Percentiles rank a stretch among this genome's conserved stretches.
Conservation (phyloP, 2,888 invertebrate genomes). For the Drosophila tanythrix region DNA sequence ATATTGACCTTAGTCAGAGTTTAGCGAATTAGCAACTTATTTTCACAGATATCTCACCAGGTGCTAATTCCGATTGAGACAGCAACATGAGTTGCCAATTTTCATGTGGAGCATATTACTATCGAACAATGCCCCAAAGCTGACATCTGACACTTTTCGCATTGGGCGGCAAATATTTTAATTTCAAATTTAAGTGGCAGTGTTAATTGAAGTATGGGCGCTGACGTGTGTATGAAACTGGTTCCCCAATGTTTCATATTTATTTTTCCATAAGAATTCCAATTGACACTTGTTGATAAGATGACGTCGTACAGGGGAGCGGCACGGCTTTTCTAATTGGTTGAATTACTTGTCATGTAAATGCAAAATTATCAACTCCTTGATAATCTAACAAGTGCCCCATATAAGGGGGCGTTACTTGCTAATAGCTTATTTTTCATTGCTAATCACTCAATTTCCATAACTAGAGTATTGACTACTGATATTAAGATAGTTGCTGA, state of each 20-base stretch:
- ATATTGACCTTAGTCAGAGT: slow-evolving; percentile 5
- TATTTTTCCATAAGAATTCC: slow-evolving; percentile 50
- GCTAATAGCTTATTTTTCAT: slow-evolving; percentile 7
- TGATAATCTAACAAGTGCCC: neutral
- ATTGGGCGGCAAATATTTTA: slow-evolving; percentile 67
- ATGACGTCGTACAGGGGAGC: slow-evolving; percentile 1
- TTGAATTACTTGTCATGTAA: slow-evolving; percentile 32
- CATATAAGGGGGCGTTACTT: slow-evolving; percentile 8
- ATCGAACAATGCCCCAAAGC: slow-evolving; percentile 21
- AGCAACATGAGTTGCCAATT: slow-evolving; percentile 17
- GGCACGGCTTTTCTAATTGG: slow-evolving; percentile 8
- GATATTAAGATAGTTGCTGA: neutral
- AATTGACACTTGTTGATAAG: slow-evolving; percentile 24
- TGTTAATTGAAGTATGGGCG: slow-evolving; percentile 57
- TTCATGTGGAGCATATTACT: slow-evolving; percentile 32
- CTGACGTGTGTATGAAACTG: slow-evolving; percentile 48
- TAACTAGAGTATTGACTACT: slow-evolving; percentile 22
- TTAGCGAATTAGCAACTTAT: slow-evolving; percentile 21
- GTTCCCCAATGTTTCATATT: slow-evolving; percentile 56
- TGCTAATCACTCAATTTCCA: slow-evolving; percentile 32
- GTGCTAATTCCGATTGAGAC: slow-evolving; percentile 60
- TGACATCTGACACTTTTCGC: slow-evolving; percentile 39
- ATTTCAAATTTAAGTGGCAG: slow-evolving; percentile 54
- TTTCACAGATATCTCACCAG: slow-evolving; percentile 14
- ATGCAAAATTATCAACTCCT: slow-evolving; percentile 32